A percentile compares a stretch with the other conserved stretches of the same genome.
These are phyloP conservation scores for Drosophila koepferae DNA, from an alignment of 2,888 invertebrate species.

Conservation along the genomic window DNA sequence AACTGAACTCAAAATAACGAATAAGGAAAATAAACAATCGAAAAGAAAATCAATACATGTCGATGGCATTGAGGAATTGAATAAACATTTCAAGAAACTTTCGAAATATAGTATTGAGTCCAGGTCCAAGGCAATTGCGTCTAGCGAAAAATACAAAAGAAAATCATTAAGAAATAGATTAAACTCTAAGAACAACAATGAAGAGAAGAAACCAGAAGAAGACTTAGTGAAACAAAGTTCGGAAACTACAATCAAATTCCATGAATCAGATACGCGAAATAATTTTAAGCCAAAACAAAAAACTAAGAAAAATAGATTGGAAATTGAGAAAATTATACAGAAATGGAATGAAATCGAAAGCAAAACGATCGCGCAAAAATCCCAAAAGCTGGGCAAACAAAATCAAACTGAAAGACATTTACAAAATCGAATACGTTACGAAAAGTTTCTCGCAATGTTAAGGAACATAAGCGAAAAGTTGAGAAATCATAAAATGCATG, in stretches of 20 bases:
- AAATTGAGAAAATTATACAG: background rate
- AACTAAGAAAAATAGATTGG: background rate
- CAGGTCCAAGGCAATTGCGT: background rate
- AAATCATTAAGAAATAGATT: background rate
- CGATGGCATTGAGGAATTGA: background rate
- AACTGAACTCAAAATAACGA: background rate
- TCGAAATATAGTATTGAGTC: background rate
- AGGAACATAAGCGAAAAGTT: background rate
- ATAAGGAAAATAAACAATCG: background rate
- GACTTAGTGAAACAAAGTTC: background rate
- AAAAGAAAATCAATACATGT: background rate
- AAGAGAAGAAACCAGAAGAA: background rate
- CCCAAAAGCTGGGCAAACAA: background rate
- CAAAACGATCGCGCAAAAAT: background rate
- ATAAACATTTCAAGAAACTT: background rate
- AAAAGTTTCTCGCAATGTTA: background rate
- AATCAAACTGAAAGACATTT: background rate
- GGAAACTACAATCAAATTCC: background rate
- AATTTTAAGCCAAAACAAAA: background rate
- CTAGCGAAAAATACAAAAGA: too few species aligned
- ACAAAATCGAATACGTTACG: background rate
- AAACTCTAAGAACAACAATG: background rate
- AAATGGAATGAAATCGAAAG: background rate
- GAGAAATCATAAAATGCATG: too few species aligned
- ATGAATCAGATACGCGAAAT: background rate